Percentiles rank a stretch among this genome's conserved stretches.
These are phyloP conservation scores for Tipula helvola DNA, from an alignment of 2,888 invertebrate species.

Conservation along the genomic window DNA sequence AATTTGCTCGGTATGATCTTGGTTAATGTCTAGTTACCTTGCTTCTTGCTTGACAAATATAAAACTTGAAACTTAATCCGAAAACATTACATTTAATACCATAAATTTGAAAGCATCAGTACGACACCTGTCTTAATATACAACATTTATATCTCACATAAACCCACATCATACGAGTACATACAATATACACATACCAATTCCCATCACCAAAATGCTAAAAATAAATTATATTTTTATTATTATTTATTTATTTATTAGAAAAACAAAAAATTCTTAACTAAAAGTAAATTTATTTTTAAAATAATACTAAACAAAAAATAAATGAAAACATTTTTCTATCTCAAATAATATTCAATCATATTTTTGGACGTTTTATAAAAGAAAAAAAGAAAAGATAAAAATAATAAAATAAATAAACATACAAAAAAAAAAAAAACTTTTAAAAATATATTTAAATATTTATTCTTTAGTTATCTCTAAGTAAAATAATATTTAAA, in stretches of 20 bases:
- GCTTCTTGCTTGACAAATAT: too few species aligned
- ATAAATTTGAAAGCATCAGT: not conserved
- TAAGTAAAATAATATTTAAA: not conserved
- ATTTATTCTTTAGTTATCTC: not conserved
- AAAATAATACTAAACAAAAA: not conserved
- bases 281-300: not conserved
- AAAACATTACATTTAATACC: not conserved
- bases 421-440: not conserved
- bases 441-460: not conserved
- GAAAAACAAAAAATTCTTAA: not conserved
- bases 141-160: not conserved
- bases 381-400: not conserved
- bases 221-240: not conserved
- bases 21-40: too few species aligned
- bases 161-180: not conserved
- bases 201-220: not conserved
- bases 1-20: too few species aligned
- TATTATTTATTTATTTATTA: not conserved
- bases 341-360: slow-evolving; percentile 4
- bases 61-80: too few species aligned
- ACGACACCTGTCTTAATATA: not conserved
- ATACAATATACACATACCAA: not conserved
- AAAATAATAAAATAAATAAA: not conserved
- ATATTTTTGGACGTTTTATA: slow-evolving; percentile 4
- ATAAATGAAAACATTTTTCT: not conserved